Conservation (phyloP, 2,797 vertebrate genomes). For the Microchirus variegatus region DNA sequence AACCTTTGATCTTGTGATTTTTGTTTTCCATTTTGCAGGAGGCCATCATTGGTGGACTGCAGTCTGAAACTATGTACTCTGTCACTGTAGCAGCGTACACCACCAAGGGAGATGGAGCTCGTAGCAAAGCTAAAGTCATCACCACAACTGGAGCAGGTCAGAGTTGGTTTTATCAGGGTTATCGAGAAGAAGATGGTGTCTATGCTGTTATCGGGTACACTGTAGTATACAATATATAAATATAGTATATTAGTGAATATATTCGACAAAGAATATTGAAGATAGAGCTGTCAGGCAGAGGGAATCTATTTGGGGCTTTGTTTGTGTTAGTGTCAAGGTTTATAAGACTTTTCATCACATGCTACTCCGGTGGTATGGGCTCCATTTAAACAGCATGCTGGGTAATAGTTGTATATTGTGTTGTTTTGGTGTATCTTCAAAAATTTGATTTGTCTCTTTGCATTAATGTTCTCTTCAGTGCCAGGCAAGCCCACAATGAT, state of each 20-base stretch:
- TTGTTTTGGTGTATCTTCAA: not conserved
- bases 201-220: too few relatives aligned
- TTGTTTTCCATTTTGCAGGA: slow-evolving; percentile 79
- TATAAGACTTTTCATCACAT: not conserved
- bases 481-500: slow-evolving; percentile 97
- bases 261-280: too few relatives aligned
- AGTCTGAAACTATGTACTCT: slow-evolving; percentile 95
- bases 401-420: too few relatives aligned
- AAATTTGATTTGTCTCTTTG: not conserved
- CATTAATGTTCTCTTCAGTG: slow-evolving; percentile 74
- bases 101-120: slow-evolving; percentile 95
- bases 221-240: too few relatives aligned
- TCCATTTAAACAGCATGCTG: not conserved
- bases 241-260: too few relatives aligned
- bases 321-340: too few relatives aligned
- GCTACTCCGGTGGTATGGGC: not conserved
- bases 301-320: too few relatives aligned
- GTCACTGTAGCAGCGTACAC: slow-evolving; percentile 96
- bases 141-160: slow-evolving; percentile 94
- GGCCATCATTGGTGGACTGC: slow-evolving; percentile 88
- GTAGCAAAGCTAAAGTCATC: slow-evolving; percentile 95
- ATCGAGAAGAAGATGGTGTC: slow-evolving; percentile 19
- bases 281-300: too few relatives aligned
- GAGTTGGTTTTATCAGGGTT: slow-evolving; percentile 8
- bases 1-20: slow-evolving; percentile 30